Percentiles rank a stretch among this genome's conserved stretches.
Evolutionary conservation across 1,140 invertebrate species (phyloP).

Genomic region (Pseudomyrmex pallidus): DNA sequence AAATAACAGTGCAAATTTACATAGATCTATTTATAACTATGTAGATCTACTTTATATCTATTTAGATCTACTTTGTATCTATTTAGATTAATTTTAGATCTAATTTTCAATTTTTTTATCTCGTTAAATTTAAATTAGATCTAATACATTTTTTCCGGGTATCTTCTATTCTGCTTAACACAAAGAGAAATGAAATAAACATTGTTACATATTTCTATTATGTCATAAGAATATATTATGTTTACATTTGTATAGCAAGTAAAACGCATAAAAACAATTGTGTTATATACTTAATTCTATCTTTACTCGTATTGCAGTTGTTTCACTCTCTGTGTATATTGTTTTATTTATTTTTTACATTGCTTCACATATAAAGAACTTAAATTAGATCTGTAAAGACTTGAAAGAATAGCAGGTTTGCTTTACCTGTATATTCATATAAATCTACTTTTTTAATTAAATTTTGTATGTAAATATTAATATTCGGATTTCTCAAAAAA

Average conservation of each 20-base stretch:
- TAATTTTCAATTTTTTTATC: too few species aligned
- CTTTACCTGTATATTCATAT: conserved; percentile 43
- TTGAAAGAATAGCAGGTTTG: conserved; percentile 27
- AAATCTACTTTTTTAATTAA: conserved; percentile 63
- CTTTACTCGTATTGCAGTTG: conserved; percentile 59
- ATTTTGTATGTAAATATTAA: conserved; percentile 73
- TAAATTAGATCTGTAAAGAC: conserved; percentile 62
- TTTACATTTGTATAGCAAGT: conserved; percentile 69
- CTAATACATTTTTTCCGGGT: too few species aligned
- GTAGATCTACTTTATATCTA: too few species aligned
- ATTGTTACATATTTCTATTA: conserved; percentile 69
- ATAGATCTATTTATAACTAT: too few species aligned
- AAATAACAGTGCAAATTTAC: too few species aligned
- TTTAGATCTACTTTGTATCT: too few species aligned
- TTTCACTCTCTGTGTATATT: conserved; percentile 65
- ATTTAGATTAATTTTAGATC: too few species aligned
- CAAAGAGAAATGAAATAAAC: conserved; percentile 52
- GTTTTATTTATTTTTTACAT: conserved; percentile 71
- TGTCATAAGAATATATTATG: conserved; percentile 62
- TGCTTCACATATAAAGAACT: conserved; percentile 30
- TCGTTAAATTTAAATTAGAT: too few species aligned
- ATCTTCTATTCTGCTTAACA: conserved; percentile 50
- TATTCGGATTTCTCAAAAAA: conserved; percentile 32
- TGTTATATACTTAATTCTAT: conserved; percentile 58
- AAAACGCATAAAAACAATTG: conserved; percentile 54